Conservation (phyloP, 2,797 vertebrate species). For the Gymnothorax reevesii region DNA sequence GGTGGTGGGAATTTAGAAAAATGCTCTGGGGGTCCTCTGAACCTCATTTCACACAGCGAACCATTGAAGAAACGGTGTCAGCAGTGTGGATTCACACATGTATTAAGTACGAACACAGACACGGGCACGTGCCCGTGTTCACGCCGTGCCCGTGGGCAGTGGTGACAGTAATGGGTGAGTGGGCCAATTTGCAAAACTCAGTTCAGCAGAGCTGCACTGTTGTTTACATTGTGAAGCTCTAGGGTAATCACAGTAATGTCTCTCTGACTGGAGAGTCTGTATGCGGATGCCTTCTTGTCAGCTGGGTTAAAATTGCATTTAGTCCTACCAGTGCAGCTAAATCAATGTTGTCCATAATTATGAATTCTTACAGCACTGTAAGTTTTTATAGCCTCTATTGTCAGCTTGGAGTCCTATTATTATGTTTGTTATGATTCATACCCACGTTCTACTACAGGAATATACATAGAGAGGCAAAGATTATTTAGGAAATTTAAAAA, state of each 20-base stretch:
- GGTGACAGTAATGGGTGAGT: not conserved
- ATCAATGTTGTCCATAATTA: not conserved
- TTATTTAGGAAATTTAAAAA: not conserved
- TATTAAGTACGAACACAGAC: not conserved
- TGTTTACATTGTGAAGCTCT: not conserved
- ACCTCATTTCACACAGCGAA: not conserved
- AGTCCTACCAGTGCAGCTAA: not conserved
- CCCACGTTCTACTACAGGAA: not conserved
- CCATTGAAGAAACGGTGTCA: not conserved
- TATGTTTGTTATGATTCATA: not conserved
- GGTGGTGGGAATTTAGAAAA: not conserved
- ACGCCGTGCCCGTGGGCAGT: not conserved
- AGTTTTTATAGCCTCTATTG: not conserved
- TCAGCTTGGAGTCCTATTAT: not conserved
- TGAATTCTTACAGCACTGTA: not conserved
- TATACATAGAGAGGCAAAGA: not conserved
- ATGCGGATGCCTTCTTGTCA: not conserved
- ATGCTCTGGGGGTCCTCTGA: not conserved
- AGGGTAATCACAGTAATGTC: slow-evolving; percentile 14
- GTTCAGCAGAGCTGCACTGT: not conserved
- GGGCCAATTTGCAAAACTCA: not conserved
- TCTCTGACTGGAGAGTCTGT: not conserved
- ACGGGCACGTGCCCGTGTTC: not conserved
- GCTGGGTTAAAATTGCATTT: not conserved
- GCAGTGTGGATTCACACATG: not conserved